A percentile compares a stretch with the other conserved stretches of the same genome.
Evolutionary conservation across 2,797 vertebrate genomes (phyloP).

Genomic region (Capromys pilorides): DNA sequence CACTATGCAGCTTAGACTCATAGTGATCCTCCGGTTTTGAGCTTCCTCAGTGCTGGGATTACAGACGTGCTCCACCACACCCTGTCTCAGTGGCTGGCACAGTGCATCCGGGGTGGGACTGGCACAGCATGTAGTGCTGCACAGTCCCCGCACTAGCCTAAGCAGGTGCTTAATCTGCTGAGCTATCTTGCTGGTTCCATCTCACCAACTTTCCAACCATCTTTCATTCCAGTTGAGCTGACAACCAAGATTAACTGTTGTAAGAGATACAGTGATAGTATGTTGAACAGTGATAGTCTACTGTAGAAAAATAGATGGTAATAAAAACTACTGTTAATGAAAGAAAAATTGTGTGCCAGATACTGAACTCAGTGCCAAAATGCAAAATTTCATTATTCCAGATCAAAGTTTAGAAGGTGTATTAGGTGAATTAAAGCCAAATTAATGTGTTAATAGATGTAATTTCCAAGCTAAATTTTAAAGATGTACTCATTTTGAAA

Average conservation of each 20-base stretch:
- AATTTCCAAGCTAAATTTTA: constrained; percentile 24
- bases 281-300: constrained; percentile 22
- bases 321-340: constrained; percentile 22
- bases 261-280: constrained; percentile 8
- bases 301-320: background rate
- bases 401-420: constrained; percentile 26
- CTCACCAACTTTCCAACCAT: background rate
- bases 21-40: too few species aligned
- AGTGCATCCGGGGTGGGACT: too few species aligned
- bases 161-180: too few species aligned
- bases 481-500: constrained; percentile 34
- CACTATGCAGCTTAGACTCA: too few species aligned
- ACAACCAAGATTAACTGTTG: background rate
- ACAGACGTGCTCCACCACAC: too few species aligned
- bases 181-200: too few species aligned
- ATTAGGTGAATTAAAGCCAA: constrained; percentile 43
- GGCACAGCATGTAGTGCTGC: too few species aligned
- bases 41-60: too few species aligned
- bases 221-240: background rate
- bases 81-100: too few species aligned
- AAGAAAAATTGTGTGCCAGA: constrained; percentile 28
- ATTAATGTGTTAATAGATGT: constrained; percentile 15
- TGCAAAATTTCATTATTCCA: constrained; percentile 1
- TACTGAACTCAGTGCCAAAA: background rate
- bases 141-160: too few species aligned